A percentile compares a stretch with the other conserved stretches of the same genome.
phyloP scores from a whole-genome alignment of 37 sponge, comb jelly and placozoan genomes.

The Ephydatia muelleri region DNA sequence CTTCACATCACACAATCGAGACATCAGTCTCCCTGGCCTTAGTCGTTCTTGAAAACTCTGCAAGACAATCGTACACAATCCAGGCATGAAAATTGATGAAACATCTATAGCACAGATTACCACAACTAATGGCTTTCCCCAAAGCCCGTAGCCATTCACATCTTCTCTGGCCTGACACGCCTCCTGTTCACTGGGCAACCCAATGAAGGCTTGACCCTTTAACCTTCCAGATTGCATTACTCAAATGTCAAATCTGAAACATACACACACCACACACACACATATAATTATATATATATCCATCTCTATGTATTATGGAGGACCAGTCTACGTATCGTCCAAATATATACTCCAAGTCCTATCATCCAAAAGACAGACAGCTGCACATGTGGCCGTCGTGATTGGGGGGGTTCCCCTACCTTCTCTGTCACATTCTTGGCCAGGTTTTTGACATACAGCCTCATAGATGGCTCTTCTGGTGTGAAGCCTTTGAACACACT shows the following conservation, averaged over 20 bases:
- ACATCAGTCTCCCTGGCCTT: conserved; percentile 27
- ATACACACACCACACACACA: neutral
- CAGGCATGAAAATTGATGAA: neutral
- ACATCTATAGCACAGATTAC: conserved; percentile 29
- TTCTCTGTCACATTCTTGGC: conserved; percentile 68
- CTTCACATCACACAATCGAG: neutral
- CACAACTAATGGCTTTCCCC: conserved; percentile 89
- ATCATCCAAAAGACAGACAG: neutral
- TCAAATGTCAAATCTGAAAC: conserved; percentile 64
- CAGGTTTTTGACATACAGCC: conserved; percentile 95
- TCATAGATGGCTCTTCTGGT: conserved; percentile 74
- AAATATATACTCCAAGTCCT: conserved; percentile 78
- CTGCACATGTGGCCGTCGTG: neutral
- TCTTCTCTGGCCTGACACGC: conserved; percentile 79
- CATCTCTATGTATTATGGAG: conserved; percentile 18
- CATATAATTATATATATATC: neutral
- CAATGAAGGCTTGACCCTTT: conserved; percentile 98
- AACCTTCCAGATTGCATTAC: conserved; percentile 90
- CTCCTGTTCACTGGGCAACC: conserved; percentile 75
- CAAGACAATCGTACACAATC: neutral
- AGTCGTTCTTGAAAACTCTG: conserved; percentile 59
- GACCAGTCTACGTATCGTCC: conserved; percentile 75
- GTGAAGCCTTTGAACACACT: conserved; percentile 53
- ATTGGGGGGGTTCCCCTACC: neutral
- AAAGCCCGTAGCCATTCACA: conserved; percentile 84